Conservation (phyloP, 2,888 invertebrate genomes). For the Chloroclystis v-ata region DNA sequence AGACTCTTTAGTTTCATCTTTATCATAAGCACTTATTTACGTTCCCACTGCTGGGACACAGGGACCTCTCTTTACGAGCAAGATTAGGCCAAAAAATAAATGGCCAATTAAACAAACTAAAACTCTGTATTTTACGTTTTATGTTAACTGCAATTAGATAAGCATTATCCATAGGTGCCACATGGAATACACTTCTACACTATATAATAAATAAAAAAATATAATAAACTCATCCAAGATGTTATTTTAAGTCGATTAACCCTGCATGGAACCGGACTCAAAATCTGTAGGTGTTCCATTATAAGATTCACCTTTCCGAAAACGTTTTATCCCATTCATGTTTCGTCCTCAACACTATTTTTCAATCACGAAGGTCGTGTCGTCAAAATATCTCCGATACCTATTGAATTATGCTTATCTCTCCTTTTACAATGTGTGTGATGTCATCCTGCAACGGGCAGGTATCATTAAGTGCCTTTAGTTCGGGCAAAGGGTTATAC, state of each 20-base stretch:
- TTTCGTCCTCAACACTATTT: conserved; percentile 17
- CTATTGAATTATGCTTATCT: conserved; percentile 57
- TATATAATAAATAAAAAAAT: too few relatives aligned
- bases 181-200: too few relatives aligned
- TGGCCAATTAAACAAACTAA: too few relatives aligned
- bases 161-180: too few relatives aligned
- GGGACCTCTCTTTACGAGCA: too few relatives aligned
- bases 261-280: neutral
- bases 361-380: conserved; percentile 41
- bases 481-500: conserved; percentile 30
- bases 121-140: too few relatives aligned
- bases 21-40: too few relatives aligned
- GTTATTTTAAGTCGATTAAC: neutral
- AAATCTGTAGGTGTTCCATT: conserved; percentile 2
- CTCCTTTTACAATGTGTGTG: conserved; percentile 57
- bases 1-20: too few relatives aligned
- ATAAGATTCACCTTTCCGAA: conserved; percentile 7
- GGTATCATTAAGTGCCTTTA: conserved; percentile 61
- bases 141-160: too few relatives aligned
- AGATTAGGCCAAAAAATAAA: too few relatives aligned
- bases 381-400: conserved; percentile 49
- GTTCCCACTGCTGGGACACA: too few relatives aligned
- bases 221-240: too few relatives aligned
- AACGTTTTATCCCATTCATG: conserved; percentile 17
- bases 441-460: conserved; percentile 54